Evolutionary conservation across 2,888 invertebrate species (phyloP).

Genomic region (Cataglyphis livida): DNA sequence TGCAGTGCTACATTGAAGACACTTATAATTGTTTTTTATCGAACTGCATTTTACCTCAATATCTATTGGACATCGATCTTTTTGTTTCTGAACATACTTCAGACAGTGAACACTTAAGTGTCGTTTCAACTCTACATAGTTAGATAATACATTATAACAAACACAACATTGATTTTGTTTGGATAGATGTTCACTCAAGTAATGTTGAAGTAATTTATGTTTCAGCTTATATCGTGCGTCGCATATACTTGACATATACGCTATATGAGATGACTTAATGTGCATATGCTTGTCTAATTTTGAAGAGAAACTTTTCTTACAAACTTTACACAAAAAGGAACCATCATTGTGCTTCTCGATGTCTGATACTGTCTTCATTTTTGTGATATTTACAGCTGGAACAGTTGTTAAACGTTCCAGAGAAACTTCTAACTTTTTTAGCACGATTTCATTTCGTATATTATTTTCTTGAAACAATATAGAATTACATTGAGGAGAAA

Average conservation of each 20-base stretch:
- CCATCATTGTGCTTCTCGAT: neutral
- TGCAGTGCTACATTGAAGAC: conserved; percentile 50
- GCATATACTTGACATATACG: conserved; percentile 72
- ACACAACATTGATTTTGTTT: conserved; percentile 67
- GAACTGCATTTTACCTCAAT: conserved; percentile 54
- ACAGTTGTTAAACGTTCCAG: conserved; percentile 34
- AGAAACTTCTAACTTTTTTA: conserved; percentile 41
- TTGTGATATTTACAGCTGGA: neutral
- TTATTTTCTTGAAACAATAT: neutral
- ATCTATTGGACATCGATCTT: conserved; percentile 51
- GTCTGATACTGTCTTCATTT: neutral
- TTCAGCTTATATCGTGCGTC: conserved; percentile 59
- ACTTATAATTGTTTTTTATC: conserved; percentile 41
- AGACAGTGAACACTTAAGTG: conserved; percentile 70
- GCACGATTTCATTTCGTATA: neutral
- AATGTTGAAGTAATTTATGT: conserved; percentile 65
- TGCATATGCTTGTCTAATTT: conserved; percentile 46
- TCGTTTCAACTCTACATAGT: conserved; percentile 34
- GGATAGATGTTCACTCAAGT: conserved; percentile 61
- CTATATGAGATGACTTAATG: conserved; percentile 44
- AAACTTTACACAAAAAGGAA: conserved; percentile 54
- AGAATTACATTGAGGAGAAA: neutral
- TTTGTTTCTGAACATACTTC: conserved; percentile 42
- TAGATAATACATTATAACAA: conserved; percentile 53
- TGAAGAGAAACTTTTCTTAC: conserved; percentile 44